Evolutionary conservation across 2,888 invertebrate species (phyloP), one percentile per base, ranked within the genome.

Genomic region (Hofmannophila pseudospretella): DNA sequence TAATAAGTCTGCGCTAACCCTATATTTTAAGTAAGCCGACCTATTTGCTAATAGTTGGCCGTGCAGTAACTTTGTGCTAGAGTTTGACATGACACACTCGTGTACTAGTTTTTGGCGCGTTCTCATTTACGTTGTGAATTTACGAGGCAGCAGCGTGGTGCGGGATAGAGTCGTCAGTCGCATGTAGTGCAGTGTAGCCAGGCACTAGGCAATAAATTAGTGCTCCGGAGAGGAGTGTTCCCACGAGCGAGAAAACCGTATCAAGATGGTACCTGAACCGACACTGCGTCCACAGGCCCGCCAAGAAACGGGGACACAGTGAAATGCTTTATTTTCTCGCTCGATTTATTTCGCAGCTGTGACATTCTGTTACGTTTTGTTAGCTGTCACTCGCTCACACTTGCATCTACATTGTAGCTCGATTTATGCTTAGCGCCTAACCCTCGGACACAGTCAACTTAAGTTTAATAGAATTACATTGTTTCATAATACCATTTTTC

Each of bases 111-210:
- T 66, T 57, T 55, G 57, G 49, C 46, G 45, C 49, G 42, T 41
- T 47, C 52, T 56, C 62, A 33, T 36, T 32, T 43, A 35, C 37
- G 34, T 39, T 37, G 41, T 46, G 42, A 36, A 76, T 73, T 72
- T 74, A 71, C 71, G 66, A 68, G 60, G 48, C 45, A 59, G 61
- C 59, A 58, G 58, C 51, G 42, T 53, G 55, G 55, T 52, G 47
- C 58, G 55, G 74, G 72, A 85, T 85, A 72, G 76, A 85, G 84
- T 78, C 82, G 84, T 85, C 85, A 84, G 76, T 76, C 72, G 74
- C 75, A 70, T 81, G 81, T 75, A 76, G n/a, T n/a, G n/a, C n/a
- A n/a, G n/a, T 81, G 81, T 16, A 16, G 70, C 67, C 51, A 65
- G 67, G 58, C 58, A 61, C 74, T 62, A 59, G 69, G 73, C 69